Evolutionary conservation across 2,888 invertebrate genomes (phyloP).

Genomic region (Brenthis ino): DNA sequence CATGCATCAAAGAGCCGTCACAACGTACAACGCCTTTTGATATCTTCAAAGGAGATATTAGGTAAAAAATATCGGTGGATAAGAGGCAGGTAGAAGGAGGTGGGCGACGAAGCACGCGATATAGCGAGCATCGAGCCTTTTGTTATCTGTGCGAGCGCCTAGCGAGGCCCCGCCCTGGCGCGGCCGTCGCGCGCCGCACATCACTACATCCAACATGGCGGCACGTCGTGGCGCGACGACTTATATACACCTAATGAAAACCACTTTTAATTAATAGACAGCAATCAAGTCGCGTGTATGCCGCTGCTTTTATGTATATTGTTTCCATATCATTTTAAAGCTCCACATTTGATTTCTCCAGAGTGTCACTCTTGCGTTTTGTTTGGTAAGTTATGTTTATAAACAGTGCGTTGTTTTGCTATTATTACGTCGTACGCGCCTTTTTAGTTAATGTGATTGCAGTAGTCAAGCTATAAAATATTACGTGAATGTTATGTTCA

Average conservation of each 20-base stretch:
- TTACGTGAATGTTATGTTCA: slow-evolving; percentile 16
- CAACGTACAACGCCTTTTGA: slow-evolving; percentile 39
- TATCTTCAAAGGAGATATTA: slow-evolving; percentile 39
- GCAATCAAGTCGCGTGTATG: slow-evolving; percentile 71
- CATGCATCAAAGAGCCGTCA: slow-evolving; percentile 42
- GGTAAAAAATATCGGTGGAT: slow-evolving; percentile 41
- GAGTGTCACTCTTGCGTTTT: slow-evolving; percentile 74
- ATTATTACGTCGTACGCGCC: slow-evolving; percentile 64
- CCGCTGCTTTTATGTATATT: slow-evolving; percentile 78
- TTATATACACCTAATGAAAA: slow-evolving; percentile 77
- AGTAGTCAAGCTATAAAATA: slow-evolving; percentile 22
- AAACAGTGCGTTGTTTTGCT: slow-evolving; percentile 54
- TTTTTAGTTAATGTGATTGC: slow-evolving; percentile 68
- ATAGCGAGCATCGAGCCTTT: slow-evolving; percentile 52
- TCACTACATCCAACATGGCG: slow-evolving; percentile 47
- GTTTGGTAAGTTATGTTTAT: slow-evolving; percentile 64
- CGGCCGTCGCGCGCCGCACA: slow-evolving; percentile 44
- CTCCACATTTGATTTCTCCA: slow-evolving; percentile 78
- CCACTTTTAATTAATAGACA: slow-evolving; percentile 80
- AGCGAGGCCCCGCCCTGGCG: slow-evolving; percentile 55
- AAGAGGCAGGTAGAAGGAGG: slow-evolving; percentile 43
- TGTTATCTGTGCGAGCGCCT: slow-evolving; percentile 62
- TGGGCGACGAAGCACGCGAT: slow-evolving; percentile 33
- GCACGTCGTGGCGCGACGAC: slow-evolving; percentile 43
- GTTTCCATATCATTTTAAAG: slow-evolving; percentile 78